These are phyloP conservation scores for Callimorpha dominula DNA, from an alignment of 2,888 invertebrate genomes.

Conservation along the genomic window DNA sequence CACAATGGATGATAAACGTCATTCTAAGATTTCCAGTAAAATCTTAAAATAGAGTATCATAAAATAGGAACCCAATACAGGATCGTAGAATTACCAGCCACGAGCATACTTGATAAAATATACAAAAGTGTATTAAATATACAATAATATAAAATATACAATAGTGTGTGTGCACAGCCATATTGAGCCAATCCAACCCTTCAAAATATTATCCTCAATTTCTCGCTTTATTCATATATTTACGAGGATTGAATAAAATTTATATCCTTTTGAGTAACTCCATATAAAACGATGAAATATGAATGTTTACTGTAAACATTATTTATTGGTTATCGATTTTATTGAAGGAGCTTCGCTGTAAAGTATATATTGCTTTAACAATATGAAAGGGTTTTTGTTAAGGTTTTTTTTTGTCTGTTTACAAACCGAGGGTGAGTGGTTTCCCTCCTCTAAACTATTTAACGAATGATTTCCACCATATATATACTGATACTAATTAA, in stretches of 20 bases:
- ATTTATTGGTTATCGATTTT: slow-evolving; percentile 30
- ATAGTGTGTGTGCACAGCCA: background rate
- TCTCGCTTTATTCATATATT: slow-evolving; percentile 14
- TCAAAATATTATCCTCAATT: slow-evolving; percentile 18
- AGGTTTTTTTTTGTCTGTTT: background rate
- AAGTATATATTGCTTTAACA: background rate
- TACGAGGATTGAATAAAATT: slow-evolving; percentile 28
- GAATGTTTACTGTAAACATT: slow-evolving; percentile 24
- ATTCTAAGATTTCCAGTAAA: no score
- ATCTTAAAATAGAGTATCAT: no score
- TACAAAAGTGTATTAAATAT: background rate
- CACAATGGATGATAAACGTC: no score
- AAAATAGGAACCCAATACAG: no score
- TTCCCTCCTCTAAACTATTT: no score
- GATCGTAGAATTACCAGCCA: no score
- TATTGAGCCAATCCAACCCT: slow-evolving; percentile 1
- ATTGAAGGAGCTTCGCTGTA: slow-evolving; percentile 14
- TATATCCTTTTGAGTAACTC: slow-evolving; percentile 27
- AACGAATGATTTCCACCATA: no score
- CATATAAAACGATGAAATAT: slow-evolving; percentile 37
- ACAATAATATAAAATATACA: background rate
- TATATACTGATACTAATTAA: no score
- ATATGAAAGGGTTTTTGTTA: background rate
- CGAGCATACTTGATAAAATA: background rate
- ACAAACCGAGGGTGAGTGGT: no score